A percentile compares a stretch with the other conserved stretches of the same genome.
Evolutionary conservation across 2,888 invertebrate genomes (phyloP).

Genomic region (Leptinotarsa juncta): DNA sequence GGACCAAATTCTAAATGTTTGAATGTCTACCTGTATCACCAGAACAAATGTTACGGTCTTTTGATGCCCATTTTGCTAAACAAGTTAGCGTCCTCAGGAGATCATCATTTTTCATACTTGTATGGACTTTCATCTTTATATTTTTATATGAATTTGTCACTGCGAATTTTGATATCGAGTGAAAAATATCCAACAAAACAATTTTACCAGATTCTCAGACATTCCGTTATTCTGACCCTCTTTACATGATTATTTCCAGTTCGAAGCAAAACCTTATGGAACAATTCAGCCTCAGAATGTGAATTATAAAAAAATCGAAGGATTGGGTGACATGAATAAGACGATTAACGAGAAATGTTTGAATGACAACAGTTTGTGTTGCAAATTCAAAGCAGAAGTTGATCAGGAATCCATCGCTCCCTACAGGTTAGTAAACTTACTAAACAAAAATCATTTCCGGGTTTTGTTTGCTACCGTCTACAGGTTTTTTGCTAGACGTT

Average conservation of each 20-base stretch:
- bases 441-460: not conserved
- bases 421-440: constrained; percentile 28
- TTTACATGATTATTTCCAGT: constrained; percentile 14
- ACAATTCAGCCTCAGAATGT: constrained; percentile 23
- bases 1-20: too few species aligned
- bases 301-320: constrained; percentile 18
- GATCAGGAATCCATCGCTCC: constrained; percentile 22
- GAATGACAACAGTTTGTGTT: constrained; percentile 23
- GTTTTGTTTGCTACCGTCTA: too few species aligned
- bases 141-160: too few species aligned
- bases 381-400: constrained; percentile 27
- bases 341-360: constrained; percentile 6
- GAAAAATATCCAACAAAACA: not conserved
- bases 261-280: not conserved
- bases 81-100: too few species aligned
- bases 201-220: not conserved
- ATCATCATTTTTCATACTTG: too few species aligned
- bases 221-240: not conserved
- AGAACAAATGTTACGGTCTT: too few species aligned
- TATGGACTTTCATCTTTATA: too few species aligned
- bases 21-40: too few species aligned
- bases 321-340: constrained; percentile 12
- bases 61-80: too few species aligned
- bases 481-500: too few species aligned
- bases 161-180: not conserved